These are phyloP conservation scores for Pachypsylla venusta DNA, from an alignment of 1,140 invertebrate species.

Conservation along the genomic window DNA sequence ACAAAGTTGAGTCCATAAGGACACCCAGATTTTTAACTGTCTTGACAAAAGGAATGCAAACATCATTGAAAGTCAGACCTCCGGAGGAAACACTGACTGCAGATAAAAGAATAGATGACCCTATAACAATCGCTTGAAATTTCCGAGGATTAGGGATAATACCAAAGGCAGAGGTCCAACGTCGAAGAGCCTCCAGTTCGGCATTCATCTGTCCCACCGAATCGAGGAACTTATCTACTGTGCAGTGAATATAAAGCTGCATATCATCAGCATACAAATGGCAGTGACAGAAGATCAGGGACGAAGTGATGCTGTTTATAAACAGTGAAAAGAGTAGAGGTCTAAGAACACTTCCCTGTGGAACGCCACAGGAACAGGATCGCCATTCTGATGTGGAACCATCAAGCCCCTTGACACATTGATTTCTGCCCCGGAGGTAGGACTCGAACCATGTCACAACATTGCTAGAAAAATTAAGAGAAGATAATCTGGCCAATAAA, in stretches of 20 bases:
- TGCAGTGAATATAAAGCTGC: background rate
- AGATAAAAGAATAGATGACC: background rate
- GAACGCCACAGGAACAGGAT: background rate
- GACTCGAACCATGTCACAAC: background rate
- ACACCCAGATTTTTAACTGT: background rate
- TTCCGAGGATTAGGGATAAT: background rate
- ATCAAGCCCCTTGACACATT: background rate
- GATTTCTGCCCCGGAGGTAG: background rate
- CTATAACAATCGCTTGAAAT: background rate
- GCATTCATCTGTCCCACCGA: background rate
- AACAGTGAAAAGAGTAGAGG: background rate
- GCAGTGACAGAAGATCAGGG: background rate
- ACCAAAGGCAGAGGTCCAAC: background rate
- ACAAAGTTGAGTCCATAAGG: background rate
- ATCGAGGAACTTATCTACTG: background rate
- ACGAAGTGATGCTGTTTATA: background rate
- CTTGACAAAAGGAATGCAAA: background rate
- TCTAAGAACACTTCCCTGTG: background rate
- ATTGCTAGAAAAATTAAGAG: background rate
- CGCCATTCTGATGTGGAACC: background rate
- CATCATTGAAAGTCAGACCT: background rate
- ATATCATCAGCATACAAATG: background rate
- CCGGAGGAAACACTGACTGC: background rate
- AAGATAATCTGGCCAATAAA: slow-evolving; percentile 6
- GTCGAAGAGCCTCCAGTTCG: background rate